Evolutionary conservation across 2,797 vertebrate genomes (phyloP).

Genomic region (Psittacula derbiana): DNA sequence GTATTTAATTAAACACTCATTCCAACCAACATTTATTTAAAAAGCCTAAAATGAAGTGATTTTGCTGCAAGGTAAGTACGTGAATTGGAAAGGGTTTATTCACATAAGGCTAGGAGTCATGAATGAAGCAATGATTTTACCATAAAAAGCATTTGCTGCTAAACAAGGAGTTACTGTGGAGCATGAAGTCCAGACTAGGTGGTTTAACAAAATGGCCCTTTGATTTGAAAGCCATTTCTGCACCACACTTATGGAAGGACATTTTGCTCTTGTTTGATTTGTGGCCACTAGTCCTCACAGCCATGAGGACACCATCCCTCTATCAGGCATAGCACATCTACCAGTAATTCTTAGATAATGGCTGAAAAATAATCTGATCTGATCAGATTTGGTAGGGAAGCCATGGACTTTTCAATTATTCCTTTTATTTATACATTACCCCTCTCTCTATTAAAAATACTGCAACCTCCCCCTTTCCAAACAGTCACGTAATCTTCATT

Average conservation of each 20-base stretch:
- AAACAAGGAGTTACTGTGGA: slow-evolving; percentile 33
- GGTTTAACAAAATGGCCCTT: slow-evolving; percentile 13
- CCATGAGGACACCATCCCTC: neutral
- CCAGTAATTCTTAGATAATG: neutral
- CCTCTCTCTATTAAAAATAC: neutral
- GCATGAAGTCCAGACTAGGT: neutral
- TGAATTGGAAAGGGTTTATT: slow-evolving; percentile 38
- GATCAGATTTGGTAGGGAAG: neutral
- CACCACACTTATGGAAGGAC: neutral
- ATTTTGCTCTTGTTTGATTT: neutral
- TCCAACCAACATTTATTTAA: slow-evolving; percentile 4
- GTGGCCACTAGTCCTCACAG: neutral
- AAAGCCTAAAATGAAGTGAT: slow-evolving; percentile 10
- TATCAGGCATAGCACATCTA: neutral
- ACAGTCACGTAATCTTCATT: neutral
- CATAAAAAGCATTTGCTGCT: neutral
- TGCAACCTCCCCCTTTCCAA: neutral
- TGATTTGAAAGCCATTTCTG: slow-evolving; percentile 13
- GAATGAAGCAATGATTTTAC: slow-evolving; percentile 8
- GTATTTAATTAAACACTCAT: slow-evolving; percentile 41
- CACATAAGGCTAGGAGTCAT: neutral
- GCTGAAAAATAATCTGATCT: neutral
- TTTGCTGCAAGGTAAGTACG: slow-evolving; percentile 11
- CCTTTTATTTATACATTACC: neutral
- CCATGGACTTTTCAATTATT: neutral